phyloP scores from a whole-genome alignment of 2,113 vertebrate species.

The Hypocryptadius cinnamomeus region DNA sequence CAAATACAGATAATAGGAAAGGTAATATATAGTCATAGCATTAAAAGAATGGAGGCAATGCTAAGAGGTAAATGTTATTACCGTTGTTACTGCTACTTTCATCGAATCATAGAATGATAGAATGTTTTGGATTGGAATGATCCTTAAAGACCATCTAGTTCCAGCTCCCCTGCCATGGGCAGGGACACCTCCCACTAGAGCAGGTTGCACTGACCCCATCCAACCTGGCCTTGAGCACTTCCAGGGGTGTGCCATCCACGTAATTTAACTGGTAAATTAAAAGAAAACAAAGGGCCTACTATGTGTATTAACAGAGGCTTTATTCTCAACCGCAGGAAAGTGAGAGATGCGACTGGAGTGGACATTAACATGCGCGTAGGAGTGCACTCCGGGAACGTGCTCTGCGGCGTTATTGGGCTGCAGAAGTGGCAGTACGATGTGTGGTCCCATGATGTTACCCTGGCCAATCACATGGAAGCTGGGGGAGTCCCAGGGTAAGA shows the following conservation, averaged over 20 bases:
- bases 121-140: background rate
- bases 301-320: background rate
- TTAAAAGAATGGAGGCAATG: background rate
- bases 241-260: background rate
- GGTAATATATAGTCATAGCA: background rate
- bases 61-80: background rate
- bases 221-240: background rate
- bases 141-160: background rate
- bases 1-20: background rate
- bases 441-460: slow-evolving; percentile 96
- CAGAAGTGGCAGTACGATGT: slow-evolving; percentile 99
- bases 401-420: slow-evolving; percentile 95
- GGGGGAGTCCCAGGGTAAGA: slow-evolving; percentile 94
- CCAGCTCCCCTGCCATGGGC: background rate
- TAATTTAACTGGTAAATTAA: background rate
- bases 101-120: background rate
- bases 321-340: slow-evolving; percentile 76
- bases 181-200: background rate
- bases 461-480: slow-evolving; percentile 98
- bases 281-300: background rate
- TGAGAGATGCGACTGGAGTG: slow-evolving; percentile 90
- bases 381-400: slow-evolving; percentile 94
- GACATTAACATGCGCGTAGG: slow-evolving; percentile 98
- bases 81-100: background rate
- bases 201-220: background rate